Base-by-base conservation (phyloP, 2,888 invertebrate species). In the Drosophila neoperkinsi region DNA sequence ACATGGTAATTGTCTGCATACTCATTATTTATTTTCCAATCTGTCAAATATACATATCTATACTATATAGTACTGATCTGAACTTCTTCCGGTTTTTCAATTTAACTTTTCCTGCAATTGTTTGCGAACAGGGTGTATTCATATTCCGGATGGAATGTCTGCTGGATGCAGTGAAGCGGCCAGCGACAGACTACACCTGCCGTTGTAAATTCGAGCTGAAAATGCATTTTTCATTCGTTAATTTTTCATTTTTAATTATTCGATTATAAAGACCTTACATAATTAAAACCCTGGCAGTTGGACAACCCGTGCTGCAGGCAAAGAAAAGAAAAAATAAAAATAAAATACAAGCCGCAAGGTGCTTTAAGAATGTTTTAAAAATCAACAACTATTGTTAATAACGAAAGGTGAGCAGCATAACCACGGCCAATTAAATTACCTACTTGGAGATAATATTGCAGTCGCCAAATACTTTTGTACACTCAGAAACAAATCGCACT, bases 211-310 rank as follows among this genome's bases (percentile, higher is more conserved):
- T 85, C 74, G 83, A 79, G 84, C 73, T 79, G 81, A 76, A 80
- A 88, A 90, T 88, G 83, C 88, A 85, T 88, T 88, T 85, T 90
- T 82, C 90, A 85, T 90, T 71, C 90, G 90, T 85, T 85, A 85
- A 85, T 85, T 85, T 90, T 85, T 85, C 90, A 85, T 90, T 85
- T 85, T 85, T 85, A 85, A 85, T 85, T 85, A 85, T 85, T 90
- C 90, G 90, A 85, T 85, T 85, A 85, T 90, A 90, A 90, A 80
- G 85, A 90, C 86, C 88, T 78, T 85, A 76, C 81, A 90, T 85
- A 85, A 90, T 85, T 85, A 88, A 90, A 90, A 68, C 78, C 21
- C 79, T 58, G 64, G 61, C 55, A 55, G 78, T 59, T 52, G 43
- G 75, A 49, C 74, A 41, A 56, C 64, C 67, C 81, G 60, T 65